phyloP scores from a whole-genome alignment of 2,113 vertebrate genomes.

The Eublepharis macularius region DNA sequence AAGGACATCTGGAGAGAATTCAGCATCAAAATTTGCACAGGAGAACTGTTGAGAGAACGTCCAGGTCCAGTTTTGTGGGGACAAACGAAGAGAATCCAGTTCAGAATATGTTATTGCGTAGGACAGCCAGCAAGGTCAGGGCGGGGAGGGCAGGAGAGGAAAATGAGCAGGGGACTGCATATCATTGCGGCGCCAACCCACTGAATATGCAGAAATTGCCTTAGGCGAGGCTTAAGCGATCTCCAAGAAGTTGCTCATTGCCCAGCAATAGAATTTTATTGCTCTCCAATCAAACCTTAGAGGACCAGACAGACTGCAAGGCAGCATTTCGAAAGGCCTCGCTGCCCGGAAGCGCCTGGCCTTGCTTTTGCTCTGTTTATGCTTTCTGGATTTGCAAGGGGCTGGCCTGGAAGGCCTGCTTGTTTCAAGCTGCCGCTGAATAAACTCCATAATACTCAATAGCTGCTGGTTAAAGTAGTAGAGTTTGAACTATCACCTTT shows the following conservation, averaged over 20 bases:
- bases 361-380: constrained; percentile 1
- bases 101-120: background rate
- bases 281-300: constrained; percentile 49
- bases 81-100: too few species aligned
- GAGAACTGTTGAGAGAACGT: background rate
- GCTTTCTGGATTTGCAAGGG: background rate
- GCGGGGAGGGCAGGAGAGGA: background rate
- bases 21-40: background rate
- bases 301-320: constrained; percentile 21
- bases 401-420: background rate
- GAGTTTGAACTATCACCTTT: too few species aligned
- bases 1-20: background rate
- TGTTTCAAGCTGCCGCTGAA: background rate
- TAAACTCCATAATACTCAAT: too few species aligned
- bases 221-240: constrained; percentile 42
- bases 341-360: background rate
- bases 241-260: constrained; percentile 36
- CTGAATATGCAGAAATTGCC: constrained; percentile 46
- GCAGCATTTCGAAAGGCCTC: constrained; percentile 20
- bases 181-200: constrained; percentile 24
- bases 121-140: background rate
- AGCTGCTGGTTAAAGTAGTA: too few species aligned
- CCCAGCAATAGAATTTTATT: constrained; percentile 52
- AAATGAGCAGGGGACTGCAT: constrained; percentile 15
- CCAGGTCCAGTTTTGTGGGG: background rate